Evolutionary conservation across 1,140 invertebrate species (phyloP).

Genomic region (Neelides sp.): DNA sequence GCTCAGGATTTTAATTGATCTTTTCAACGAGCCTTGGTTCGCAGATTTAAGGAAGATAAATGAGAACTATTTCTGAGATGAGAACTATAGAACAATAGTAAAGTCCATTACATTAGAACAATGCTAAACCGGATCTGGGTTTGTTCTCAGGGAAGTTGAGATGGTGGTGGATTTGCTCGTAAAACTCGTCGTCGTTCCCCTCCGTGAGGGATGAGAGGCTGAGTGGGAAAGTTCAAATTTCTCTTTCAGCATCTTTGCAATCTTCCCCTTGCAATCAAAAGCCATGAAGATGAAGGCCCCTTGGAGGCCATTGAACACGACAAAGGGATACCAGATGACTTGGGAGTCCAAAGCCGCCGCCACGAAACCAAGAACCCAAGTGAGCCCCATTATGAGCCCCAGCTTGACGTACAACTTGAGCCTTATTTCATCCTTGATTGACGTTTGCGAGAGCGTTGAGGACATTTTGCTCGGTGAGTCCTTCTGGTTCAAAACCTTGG

Average conservation of each 20-base stretch:
- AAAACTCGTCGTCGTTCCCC: too few relatives aligned
- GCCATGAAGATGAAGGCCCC: constrained; percentile 41
- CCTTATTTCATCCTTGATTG: constrained; percentile 31
- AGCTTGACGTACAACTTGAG: constrained; percentile 42
- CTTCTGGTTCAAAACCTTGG: constrained; percentile 23
- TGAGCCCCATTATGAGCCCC: constrained; percentile 40
- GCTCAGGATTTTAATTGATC: too few relatives aligned
- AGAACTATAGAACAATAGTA: too few relatives aligned
- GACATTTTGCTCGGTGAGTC: constrained; percentile 13
- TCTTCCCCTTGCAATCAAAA: constrained; percentile 38
- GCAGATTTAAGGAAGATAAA: too few relatives aligned
- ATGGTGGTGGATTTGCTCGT: too few relatives aligned
- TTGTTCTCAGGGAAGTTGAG: too few relatives aligned
- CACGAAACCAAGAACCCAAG: constrained; percentile 41
- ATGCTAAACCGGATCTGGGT: too few relatives aligned
- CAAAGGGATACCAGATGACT: constrained; percentile 38
- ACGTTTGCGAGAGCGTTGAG: constrained; percentile 2
- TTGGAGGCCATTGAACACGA: constrained; percentile 39
- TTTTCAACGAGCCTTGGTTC: too few relatives aligned
- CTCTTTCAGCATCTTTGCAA: constrained; percentile 32
- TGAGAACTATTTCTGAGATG: too few relatives aligned
- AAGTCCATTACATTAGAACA: too few relatives aligned
- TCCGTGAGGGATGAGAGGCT: too few relatives aligned
- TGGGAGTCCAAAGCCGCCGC: constrained; percentile 31
- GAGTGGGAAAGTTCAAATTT: too few relatives aligned